Evolutionary conservation across 2,888 invertebrate species (phyloP), one percentile per base, ranked within the genome.

Genomic region (Druceiella hillmani): DNA sequence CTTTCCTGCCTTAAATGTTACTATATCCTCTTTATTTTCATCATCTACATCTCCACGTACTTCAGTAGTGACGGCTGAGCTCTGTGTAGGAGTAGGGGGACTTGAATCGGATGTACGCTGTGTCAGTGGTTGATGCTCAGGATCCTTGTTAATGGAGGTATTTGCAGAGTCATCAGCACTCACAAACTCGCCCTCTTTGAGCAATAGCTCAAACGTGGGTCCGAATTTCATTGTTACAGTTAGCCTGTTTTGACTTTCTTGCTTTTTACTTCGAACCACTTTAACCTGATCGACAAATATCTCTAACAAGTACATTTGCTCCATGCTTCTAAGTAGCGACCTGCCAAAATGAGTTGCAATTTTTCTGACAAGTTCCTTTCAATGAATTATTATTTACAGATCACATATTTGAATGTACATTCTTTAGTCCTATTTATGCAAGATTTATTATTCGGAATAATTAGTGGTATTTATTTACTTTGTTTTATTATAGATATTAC

Each of bases 221-320:
- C 70, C 70, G 47, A 76, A 75, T 46, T 58, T 64, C 31, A 71
- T 53, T 54, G 64, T 68, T 15, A 75, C 55, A 17, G 64, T 62
- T 4, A 76, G 55, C 36, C 62, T 66, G 50, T 72, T 67, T 37
- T 64, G 61, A 39, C 55, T 58, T 11, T 54, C 49, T 50, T 58
- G 50, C 42, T 63, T 55, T 43, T 56, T 53, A 15, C 57, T 54
- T n/a, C 53, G 40, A 46, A 54, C 49, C 52, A 59, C 61, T 58
- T 73, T 53, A 44, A 77, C 66, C 58, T 66, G 69, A 55, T 74
- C 69, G 51, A 76, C 57, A 51, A 75, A 64, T 56, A 75, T 66
- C 58, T 77, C 77, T 50, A 77, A 46, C 57, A 76, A 55, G 62
- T 70, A 76, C 53, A 76, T 58, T 64, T 72, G 70, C 61, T 74